Evolutionary conservation across 92 coral and sea anemone species (phyloP).

Genomic region (Montipora capitata): DNA sequence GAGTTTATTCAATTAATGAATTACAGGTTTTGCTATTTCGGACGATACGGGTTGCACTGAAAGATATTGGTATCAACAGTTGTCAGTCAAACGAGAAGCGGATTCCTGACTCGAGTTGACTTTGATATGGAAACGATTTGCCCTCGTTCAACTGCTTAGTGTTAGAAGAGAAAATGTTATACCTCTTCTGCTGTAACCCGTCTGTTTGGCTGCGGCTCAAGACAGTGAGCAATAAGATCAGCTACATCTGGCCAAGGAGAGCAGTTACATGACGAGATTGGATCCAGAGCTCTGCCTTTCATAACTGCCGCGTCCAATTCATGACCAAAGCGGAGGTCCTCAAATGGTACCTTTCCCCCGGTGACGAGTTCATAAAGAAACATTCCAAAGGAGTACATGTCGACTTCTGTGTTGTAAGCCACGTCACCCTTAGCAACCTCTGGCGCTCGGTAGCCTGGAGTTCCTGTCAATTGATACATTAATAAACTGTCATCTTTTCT

Average conservation of each 20-base stretch:
- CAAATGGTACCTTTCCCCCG: conserved; percentile 95
- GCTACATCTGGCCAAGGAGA: conserved; percentile 99
- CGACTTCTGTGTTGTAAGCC: conserved; percentile 91
- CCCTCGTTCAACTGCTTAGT: no score
- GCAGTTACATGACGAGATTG: conserved; percentile 84
- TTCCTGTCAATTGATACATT: conserved; percentile 11
- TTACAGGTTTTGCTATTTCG: no score
- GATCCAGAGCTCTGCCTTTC: conserved; percentile 93
- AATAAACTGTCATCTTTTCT: background rate
- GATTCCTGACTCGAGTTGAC: no score
- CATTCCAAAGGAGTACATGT: conserved; percentile 98
- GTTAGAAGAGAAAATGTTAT: no score
- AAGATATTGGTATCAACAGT: no score
- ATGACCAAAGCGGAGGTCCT: conserved; percentile 91
- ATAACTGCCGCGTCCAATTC: conserved; percentile 96
- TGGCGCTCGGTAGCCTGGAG: conserved; percentile 99
- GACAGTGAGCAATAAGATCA: conserved; percentile 88
- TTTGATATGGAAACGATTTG: no score
- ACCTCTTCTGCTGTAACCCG: conserved; percentile 98
- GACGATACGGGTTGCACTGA: no score
- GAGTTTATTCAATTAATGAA: no score
- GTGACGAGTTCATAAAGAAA: conserved; percentile 96
- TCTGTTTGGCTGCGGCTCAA: conserved; percentile 83
- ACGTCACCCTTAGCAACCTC: conserved; percentile 97
- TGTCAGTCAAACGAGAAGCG: no score